Percentiles rank a stretch among this genome's conserved stretches.
phyloP scores from a whole-genome alignment of 2,113 vertebrate genomes.

The Cricetomys ansorgei region DNA sequence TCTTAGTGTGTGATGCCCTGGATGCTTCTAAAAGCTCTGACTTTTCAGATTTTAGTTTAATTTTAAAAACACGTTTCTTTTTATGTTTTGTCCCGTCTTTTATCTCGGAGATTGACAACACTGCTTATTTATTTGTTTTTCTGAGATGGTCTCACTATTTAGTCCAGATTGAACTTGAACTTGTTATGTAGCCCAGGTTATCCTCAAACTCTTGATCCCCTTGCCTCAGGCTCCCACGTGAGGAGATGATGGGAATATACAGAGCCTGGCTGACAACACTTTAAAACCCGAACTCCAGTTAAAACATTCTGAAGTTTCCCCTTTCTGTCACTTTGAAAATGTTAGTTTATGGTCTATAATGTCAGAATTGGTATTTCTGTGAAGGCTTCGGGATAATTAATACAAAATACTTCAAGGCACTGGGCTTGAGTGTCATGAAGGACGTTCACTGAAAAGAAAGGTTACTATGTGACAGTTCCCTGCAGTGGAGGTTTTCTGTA shows the following conservation, averaged over 20 bases:
- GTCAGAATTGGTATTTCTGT: conserved; percentile 22
- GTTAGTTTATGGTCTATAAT: neutral
- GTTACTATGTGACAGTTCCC: neutral
- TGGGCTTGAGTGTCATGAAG: neutral
- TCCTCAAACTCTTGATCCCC: neutral
- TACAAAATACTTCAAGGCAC: neutral
- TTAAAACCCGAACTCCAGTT: neutral
- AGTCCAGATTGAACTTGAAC: no score
- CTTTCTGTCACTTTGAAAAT: neutral
- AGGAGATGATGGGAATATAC: neutral
- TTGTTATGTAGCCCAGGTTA: neutral
- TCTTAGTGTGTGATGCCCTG: neutral
- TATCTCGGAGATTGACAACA: neutral
- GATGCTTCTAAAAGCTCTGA: neutral
- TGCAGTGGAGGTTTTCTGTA: neutral
- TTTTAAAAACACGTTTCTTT: conserved; percentile 15
- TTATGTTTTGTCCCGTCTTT: neutral
- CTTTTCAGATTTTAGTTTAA: neutral
- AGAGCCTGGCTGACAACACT: neutral
- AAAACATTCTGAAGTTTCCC: neutral
- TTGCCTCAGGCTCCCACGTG: neutral
- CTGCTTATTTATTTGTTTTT: neutral
- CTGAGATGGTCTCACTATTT: neutral
- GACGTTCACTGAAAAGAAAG: neutral
- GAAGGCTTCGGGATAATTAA: neutral